Evolutionary conservation across 2,797 vertebrate species (phyloP).

Genomic region (Ptychadena robeensis): DNA sequence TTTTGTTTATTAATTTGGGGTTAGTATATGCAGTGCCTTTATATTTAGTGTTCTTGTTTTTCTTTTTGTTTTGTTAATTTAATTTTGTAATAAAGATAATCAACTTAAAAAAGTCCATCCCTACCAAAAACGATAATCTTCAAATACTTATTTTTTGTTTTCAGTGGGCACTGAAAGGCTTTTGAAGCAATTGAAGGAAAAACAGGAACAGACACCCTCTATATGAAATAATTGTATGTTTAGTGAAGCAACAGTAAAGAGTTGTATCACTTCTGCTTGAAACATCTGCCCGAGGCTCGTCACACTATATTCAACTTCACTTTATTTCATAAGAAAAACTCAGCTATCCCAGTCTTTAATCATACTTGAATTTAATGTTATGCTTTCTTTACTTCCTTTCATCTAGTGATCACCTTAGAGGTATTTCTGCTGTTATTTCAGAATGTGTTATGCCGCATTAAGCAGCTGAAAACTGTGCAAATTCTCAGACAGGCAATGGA

Average conservation of each 20-base stretch:
- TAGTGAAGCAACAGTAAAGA: not conserved
- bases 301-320: not conserved
- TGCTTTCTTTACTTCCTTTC: not conserved
- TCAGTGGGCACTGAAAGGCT: too few relatives aligned
- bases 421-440: not conserved
- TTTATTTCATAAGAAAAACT: not conserved
- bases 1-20: too few relatives aligned
- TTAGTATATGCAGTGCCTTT: too few relatives aligned
- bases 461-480: constrained; percentile 6
- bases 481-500: constrained; percentile 2
- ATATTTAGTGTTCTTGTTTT: too few relatives aligned
- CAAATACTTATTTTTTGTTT: too few relatives aligned
- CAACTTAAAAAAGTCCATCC: too few relatives aligned
- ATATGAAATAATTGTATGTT: not conserved
- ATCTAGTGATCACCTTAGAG: not conserved
- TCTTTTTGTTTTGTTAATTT: too few relatives aligned
- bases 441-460: constrained; percentile 14
- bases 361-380: not conserved
- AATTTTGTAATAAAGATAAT: too few relatives aligned
- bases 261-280: not conserved
- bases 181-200: too few relatives aligned
- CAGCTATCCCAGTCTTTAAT: not conserved
- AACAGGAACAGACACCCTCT: not conserved
- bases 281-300: not conserved
- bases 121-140: too few relatives aligned